Percentiles rank a stretch among this genome's conserved stretches.
phyloP scores from a whole-genome alignment of 2,797 vertebrate genomes.

The Semaprochilodus insignis region DNA sequence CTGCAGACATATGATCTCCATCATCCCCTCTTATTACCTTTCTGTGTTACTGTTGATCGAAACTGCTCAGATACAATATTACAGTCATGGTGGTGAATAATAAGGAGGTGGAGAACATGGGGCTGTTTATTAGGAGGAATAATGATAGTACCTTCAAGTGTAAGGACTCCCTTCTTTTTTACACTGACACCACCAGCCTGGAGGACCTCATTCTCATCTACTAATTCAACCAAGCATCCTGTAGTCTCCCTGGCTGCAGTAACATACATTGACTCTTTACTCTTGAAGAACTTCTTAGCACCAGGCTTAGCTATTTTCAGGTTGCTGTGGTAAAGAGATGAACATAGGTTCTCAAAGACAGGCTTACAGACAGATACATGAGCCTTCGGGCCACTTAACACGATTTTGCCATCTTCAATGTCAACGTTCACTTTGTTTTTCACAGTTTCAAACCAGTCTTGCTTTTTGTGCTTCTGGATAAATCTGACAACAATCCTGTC shows the following conservation, averaged over 20 bases:
- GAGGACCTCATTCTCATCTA: constrained; percentile 54
- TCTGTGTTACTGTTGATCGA: too few species aligned
- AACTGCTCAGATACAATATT: too few species aligned
- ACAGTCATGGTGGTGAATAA: too few species aligned
- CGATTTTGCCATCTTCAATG: constrained; percentile 70
- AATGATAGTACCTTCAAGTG: too few species aligned
- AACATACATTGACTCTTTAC: constrained; percentile 66
- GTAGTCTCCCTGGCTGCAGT: constrained; percentile 58
- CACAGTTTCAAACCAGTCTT: constrained; percentile 55
- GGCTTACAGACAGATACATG: constrained; percentile 65
- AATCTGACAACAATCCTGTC: constrained; percentile 71
- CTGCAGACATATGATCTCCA: too few species aligned
- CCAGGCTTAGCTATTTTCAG: constrained; percentile 78
- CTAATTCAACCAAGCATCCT: constrained; percentile 79
- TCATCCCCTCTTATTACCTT: too few species aligned
- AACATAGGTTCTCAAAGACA: constrained; percentile 60
- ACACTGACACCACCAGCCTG: constrained; percentile 13
- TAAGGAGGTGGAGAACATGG: too few species aligned
- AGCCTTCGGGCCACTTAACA: constrained; percentile 77
- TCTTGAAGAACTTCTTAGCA: constrained; percentile 77
- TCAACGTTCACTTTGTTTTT: constrained; percentile 67
- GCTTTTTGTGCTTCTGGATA: constrained; percentile 66
- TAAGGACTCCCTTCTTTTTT: constrained; percentile 44
- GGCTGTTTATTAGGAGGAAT: too few species aligned
- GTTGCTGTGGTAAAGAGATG: constrained; percentile 65